Base-by-base conservation (phyloP, 2,888 invertebrate genomes). In the Branchellion lobata region DNA sequence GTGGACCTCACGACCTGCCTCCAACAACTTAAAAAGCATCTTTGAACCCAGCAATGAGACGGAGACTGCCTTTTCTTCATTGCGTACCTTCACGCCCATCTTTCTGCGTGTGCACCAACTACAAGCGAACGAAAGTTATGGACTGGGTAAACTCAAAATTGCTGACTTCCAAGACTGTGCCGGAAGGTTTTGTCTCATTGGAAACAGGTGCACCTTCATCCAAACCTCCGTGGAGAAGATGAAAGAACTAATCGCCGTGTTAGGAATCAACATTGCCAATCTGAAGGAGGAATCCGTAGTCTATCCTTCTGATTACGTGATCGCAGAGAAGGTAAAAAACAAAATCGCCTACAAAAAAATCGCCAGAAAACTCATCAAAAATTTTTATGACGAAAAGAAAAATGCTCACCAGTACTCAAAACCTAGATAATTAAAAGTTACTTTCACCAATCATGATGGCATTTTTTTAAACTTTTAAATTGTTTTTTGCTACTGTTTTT, bases 131-230 rank as follows among this genome's bases (percentile, higher is more conserved):
- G 75, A 75, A 29, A 51, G 75, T 31, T 75, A 75, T 53, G 75
- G 75, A 8, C 51, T 75, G 1, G 75, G 75, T n/a, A 75, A 75
- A n/a, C 21, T 75, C 29, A 27, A 53, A n/a, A n/a, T 57, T n/a
- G 75, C 51, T 1, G 24, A 47, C n/a, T 31, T 75, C 51, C 2
- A n/a, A 11, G 29, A 75, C 0, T n/a, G 51, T 11, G 24, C 53
- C 0, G 34, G 34, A 29, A 40, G 57, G 21, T 75, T 75, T 29
- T 75, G 75, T 57, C 27, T 75, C 5, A 51, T 75, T 29, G 51
- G 75, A 5, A 51, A 33, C 36, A 34, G 51, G 5, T 51, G 75
- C 29, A 29, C 57, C 29, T 24, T 75, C 75, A 75, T 75, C 53
- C 40, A 51, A 75, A 75, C 75, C 1, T 53, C 75, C 1, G 40